phyloP scores from a whole-genome alignment of 2,888 invertebrate species.

The Trypoxylon attenuatum region DNA sequence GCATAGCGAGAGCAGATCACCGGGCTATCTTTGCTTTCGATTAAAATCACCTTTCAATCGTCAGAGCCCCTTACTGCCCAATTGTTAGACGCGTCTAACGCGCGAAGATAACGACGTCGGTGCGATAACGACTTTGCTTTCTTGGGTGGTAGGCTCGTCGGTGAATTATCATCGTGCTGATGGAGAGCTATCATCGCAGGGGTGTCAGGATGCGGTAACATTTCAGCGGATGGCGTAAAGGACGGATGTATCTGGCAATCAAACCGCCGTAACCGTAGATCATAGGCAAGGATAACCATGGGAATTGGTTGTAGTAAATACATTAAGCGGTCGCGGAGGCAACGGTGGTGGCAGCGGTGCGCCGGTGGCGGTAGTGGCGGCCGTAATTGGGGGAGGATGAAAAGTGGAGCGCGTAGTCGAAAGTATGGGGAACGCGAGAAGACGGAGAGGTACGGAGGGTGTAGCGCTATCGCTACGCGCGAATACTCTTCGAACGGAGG shows the following conservation, averaged over 20 bases:
- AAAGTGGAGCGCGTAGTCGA: conserved; percentile 42
- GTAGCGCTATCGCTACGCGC: conserved; percentile 3
- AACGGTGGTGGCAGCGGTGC: too few species aligned
- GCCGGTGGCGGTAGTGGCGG: conserved; percentile 28
- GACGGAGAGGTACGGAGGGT: conserved; percentile 43
- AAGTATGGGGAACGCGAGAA: conserved; percentile 30
- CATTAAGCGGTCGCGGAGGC: conserved; percentile 68
- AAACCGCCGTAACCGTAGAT: conserved; percentile 72
- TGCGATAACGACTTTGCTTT: background rate
- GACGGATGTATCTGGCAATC: conserved; percentile 60
- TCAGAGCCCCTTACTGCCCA: too few species aligned
- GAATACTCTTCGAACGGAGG: conserved; percentile 44
- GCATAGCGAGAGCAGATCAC: too few species aligned
- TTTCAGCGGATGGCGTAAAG: conserved; percentile 38
- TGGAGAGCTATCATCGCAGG: conserved; percentile 39
- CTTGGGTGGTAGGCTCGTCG: background rate
- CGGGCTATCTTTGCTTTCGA: too few species aligned
- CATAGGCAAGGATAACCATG: conserved; percentile 71
- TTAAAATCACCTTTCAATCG: too few species aligned
- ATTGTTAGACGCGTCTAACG: too few species aligned
- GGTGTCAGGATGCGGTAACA: conserved; percentile 18
- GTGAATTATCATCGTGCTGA: conserved; percentile 17
- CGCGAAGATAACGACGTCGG: too few species aligned
- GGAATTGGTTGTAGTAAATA: conserved; percentile 73
- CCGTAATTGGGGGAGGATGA: conserved; percentile 26